Base-by-base conservation (phyloP, 1,140 invertebrate species). In the Planococcus citri region DNA sequence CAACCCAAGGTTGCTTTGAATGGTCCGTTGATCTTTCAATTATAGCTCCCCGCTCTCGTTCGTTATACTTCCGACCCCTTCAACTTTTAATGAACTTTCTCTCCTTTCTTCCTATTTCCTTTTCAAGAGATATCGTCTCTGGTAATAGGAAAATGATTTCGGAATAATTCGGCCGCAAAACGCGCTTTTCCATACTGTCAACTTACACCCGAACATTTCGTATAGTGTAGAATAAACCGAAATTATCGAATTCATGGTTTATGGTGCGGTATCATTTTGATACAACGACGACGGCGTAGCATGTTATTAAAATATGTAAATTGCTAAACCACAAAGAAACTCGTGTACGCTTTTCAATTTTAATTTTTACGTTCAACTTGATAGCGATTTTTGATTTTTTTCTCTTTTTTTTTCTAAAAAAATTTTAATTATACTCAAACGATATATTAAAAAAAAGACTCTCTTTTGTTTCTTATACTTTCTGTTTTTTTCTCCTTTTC, bases 101-200 rank as follows among this genome's bases (percentile, higher is more conserved):
- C 60, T 64, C 60, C 60, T 64, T 64, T 64, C 60, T 64, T 64
- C 60, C 60, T 64, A 64, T 64, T 64, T 64, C 60, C 60, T 64
- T 64, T 64, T 64, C 25, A 12, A 6, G 60, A 24, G 60, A 64
- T 64, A 64, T 64, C 60, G 25, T 64, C 60, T 10, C 60, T 27
- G 9, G 25, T 64, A 64, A 64, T 64, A 64, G 60, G 60, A 64
- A 64, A 64, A 64, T 64, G 9, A 64, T 64, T 64, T 64, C 60
- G 60, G 17, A 64, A 64, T 64, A 64, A 64, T 64, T 64, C 60
- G 60, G 21, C 60, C 60, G 60, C 60, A 64, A 64, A 64, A 64
- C 60, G 21, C 60, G 60, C 60, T 24, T 64, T 64, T 64, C 60
- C 60, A 64, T 64, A 64, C 60, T 64, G 60, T 64, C 60, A 64